Base-by-base conservation (phyloP, 2,888 invertebrate genomes). In the Sinohyriopsis cumingii region DNA sequence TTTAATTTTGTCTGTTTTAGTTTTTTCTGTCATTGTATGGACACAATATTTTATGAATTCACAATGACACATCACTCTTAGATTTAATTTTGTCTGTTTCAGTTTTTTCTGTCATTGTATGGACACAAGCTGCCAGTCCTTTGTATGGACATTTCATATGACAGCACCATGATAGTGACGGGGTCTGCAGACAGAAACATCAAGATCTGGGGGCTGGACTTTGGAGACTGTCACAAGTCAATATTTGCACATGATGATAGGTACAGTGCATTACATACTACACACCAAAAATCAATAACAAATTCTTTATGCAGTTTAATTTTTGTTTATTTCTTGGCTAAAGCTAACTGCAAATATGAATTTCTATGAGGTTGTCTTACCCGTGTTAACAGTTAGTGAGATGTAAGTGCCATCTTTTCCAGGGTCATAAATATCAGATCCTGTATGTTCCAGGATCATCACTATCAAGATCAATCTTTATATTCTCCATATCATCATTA, bases 191-290 rank as follows among this genome's bases (percentile, higher is more conserved):
- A 99, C 91, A 93, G 97, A 59, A 98, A 96, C 89, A 93, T 99
- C 53, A 98, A 98, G 92, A 94, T 99, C 75, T 99, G 99, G 99
- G 99, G 99, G 55, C 93, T 99, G 91, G 98, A 99, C 91, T 99
- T 97, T 89, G 99, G 99, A n/a, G 98, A 99, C 90, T 98, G 98
- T 83, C 98, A 97, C 91, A 91, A 90, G 85, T 97, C 97, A 0
- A 92, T 99, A 80, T 96, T 98, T 90, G 98, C 98, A 0, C 99
- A 99, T 90, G 97, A 98, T 85, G 97, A 98, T 90, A 90, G 90
- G 91, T 91, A 76, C 78, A 61, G 24, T 20, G 53, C 12, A 19
- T 45, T 45, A 12, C 45, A 45, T 45, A 12, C 45, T 45, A 45
- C 12, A 12, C 45, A 45, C 45, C 12, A 45, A 1, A 45, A 45